phyloP scores from a whole-genome alignment of 53 echinoderm and acorn worm genomes.

The Patiria pectinifera region DNA sequence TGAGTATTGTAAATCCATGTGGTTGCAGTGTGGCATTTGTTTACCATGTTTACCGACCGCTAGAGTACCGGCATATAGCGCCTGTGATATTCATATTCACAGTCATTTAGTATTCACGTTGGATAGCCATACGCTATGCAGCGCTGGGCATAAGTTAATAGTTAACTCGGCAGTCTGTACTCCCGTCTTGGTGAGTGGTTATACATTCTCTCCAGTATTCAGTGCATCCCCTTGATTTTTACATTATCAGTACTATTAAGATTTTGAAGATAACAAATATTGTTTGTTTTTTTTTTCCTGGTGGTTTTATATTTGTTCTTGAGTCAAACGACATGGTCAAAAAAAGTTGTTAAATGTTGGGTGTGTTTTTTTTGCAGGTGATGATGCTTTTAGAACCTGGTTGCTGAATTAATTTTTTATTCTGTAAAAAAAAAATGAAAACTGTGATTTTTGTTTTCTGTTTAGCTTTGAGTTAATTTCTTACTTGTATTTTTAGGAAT shows the following conservation, averaged over 20 bases:
- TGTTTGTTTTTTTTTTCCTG: neutral
- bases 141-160: slow-evolving; percentile 1
- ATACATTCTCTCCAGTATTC: neutral
- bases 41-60: slow-evolving; percentile 30
- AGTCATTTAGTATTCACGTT: slow-evolving; percentile 22
- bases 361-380: neutral
- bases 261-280: neutral
- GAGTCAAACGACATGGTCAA: neutral
- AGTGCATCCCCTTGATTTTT: neutral
- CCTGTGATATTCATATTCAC: neutral
- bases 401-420: neutral
- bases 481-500: too few relatives aligned
- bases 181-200: neutral
- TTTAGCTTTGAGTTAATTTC: too few relatives aligned
- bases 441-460: too few relatives aligned
- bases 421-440: too few relatives aligned
- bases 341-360: neutral
- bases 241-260: neutral
- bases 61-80: neutral
- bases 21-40: neutral
- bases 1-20: neutral
- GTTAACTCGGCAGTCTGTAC: slow-evolving; percentile 29
- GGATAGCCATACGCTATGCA: neutral
- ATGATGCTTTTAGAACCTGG: neutral
- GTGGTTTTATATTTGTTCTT: too few relatives aligned